These are phyloP conservation scores for Anolis carolinensis DNA, from an alignment of 2,113 vertebrate genomes.

Conservation along the genomic window DNA sequence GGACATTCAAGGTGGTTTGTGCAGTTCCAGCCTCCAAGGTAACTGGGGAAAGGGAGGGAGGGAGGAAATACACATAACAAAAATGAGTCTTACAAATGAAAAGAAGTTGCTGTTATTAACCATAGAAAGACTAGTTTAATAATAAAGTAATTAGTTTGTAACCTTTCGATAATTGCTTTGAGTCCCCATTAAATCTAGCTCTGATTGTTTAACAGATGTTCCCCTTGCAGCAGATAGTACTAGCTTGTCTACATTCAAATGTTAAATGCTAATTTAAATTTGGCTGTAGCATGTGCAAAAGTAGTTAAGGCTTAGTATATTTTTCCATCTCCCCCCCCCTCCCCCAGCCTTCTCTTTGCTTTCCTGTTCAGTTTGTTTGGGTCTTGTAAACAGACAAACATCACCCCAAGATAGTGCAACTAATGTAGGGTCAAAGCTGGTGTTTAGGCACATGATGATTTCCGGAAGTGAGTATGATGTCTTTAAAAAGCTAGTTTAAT, in stretches of 20 bases:
- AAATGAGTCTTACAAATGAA: neutral
- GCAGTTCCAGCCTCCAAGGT: neutral
- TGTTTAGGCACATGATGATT: neutral
- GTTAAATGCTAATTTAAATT: conserved; percentile 45
- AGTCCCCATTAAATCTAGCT: conserved; percentile 58
- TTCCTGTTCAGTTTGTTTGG: neutral
- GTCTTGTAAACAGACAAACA: conserved; percentile 15
- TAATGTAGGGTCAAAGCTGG: neutral
- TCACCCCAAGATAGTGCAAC: neutral
- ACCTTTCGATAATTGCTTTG: conserved; percentile 68
- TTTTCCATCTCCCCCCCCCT: conserved; percentile 27
- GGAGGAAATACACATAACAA: neutral
- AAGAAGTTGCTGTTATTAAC: conserved; percentile 24
- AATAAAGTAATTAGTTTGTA: conserved; percentile 63
- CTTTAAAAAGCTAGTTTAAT: neutral
- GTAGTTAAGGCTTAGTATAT: neutral
- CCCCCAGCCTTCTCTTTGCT: conserved; percentile 18
- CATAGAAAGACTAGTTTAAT: conserved; percentile 51
- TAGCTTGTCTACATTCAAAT: conserved; percentile 47
- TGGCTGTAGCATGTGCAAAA: conserved; percentile 41
- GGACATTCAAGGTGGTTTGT: neutral
- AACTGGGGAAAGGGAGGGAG: neutral
- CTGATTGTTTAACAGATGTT: conserved; percentile 62
- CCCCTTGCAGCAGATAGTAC: conserved; percentile 53
- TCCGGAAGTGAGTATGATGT: rapidly evolving